Base-by-base conservation (phyloP, 2,797 vertebrate genomes). In the Enteromius fasciolatus region DNA sequence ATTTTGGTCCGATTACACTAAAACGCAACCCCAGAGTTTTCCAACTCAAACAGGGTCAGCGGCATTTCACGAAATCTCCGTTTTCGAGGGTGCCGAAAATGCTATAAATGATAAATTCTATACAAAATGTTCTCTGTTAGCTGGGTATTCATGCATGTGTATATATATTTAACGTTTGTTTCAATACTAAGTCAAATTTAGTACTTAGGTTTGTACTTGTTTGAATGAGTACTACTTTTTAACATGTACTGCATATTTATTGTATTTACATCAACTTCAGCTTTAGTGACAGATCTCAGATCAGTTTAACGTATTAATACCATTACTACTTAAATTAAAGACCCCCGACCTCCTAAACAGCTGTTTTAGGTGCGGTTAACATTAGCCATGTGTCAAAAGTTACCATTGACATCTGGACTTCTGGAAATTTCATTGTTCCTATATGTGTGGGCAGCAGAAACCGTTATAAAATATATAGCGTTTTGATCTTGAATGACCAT, bases 391-490 rank as follows among this genome's bases (percentile, higher is more conserved):
- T 67, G 75, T 18, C 17, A n/a, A 10, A 28, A 5, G 44, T 73
- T 39, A 85, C 46, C 5, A 28, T 54, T 20, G 18, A 44, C 86
- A 87, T 87, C 84, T 80, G 84, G 33, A 79, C 14, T 46, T 28
- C 59, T 63, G 25, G 17, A 72, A 70, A 46, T 81, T 54, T 44
- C 14, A 10, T 54, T 72, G 66, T 80, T 68, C 64, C 33, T 66
- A 25, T 10, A 33, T 25, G 46, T 68, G 78, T 59, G 79, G 69
- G 78, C 64, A 31, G 31, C 52, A 8, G 23, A 64, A 74, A 25
- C 33, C 0, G 67, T 25, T 36, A 36, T 36, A 36, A 36, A 36
- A 36, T 59, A 50, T 50, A 64, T 80, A 63, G 50, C 36, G 81
- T 76, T 78, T 84, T 79, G 46, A 63, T 83, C 84, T 83, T 81